Percentiles rank a stretch among this genome's conserved stretches.
phyloP scores from a whole-genome alignment of 2,797 vertebrate genomes.

The Phrynocephalus guinanensis region DNA sequence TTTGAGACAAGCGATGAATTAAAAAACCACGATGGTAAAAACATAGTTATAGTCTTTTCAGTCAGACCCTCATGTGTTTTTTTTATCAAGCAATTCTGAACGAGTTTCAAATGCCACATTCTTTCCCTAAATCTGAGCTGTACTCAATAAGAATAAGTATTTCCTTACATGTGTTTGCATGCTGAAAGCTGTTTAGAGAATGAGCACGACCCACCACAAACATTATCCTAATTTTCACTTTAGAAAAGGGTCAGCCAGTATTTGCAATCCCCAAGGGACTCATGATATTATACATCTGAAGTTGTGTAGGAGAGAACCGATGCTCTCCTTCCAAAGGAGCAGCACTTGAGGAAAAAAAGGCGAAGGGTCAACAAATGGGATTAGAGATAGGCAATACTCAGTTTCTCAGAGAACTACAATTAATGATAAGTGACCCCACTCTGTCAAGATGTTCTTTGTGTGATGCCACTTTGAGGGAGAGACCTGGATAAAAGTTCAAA shows the following conservation, averaged over 20 bases:
- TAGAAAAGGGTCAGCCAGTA: slow-evolving; percentile 11
- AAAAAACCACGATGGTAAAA: not conserved
- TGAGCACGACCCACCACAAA: not conserved
- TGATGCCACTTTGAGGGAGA: not conserved
- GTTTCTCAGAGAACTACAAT: slow-evolving; percentile 28
- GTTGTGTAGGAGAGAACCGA: not conserved
- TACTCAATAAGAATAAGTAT: not conserved
- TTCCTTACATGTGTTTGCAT: not conserved
- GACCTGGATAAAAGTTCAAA: not conserved
- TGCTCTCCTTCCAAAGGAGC: not conserved
- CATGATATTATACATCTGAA: not conserved
- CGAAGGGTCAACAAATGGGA: slow-evolving; percentile 16
- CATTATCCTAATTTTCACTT: slow-evolving; percentile 22
- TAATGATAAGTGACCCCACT: slow-evolving; percentile 21
- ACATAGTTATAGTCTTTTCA: not conserved
- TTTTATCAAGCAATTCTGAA: not conserved
- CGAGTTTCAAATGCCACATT: not conserved
- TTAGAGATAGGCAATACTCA: slow-evolving; percentile 10
- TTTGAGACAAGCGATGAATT: not conserved
- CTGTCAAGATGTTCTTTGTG: slow-evolving; percentile 30
- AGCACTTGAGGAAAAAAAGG: slow-evolving; percentile 14
- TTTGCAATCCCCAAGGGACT: slow-evolving; percentile 17
- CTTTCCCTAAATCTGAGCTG: not conserved
- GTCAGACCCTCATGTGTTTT: not conserved
- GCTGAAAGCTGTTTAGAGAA: not conserved